phyloP scores from a whole-genome alignment of 2,113 vertebrate species.

The Chaetops frenatus region DNA sequence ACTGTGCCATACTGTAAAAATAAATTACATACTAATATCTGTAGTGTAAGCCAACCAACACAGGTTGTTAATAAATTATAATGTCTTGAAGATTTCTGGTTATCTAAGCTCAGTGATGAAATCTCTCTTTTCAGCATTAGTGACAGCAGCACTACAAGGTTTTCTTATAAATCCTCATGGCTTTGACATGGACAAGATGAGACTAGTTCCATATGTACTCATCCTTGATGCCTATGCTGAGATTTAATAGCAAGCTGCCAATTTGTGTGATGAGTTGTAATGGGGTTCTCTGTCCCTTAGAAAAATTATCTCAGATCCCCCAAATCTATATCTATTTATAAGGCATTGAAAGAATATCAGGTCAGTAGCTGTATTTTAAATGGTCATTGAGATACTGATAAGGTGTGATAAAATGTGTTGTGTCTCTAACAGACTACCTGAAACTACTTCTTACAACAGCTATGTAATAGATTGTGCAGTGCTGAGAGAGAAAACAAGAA shows the following conservation, averaged over 20 bases:
- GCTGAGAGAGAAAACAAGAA: not conserved
- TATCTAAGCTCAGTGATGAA: not conserved
- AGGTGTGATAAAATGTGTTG: not conserved
- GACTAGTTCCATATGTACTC: not conserved
- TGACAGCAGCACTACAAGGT: not conserved
- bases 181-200: not conserved
- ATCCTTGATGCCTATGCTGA: not conserved
- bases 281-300: not conserved
- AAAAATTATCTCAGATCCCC: not conserved
- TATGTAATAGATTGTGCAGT: not conserved
- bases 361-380: not conserved
- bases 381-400: not conserved
- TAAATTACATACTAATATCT: not conserved
- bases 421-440: not conserved
- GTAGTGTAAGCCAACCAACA: not conserved
- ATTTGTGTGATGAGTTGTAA: not conserved
- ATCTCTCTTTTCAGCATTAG: not conserved
- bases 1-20: not conserved
- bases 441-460: not conserved
- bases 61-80: not conserved
- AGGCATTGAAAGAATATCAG: not conserved
- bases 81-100: not conserved
- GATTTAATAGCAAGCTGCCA: slow-evolving; percentile 4
- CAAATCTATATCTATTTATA: not conserved
- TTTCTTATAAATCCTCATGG: not conserved